A percentile compares a stretch with the other conserved stretches of the same genome.
phyloP scores from a whole-genome alignment of 2,888 invertebrate genomes.

The Petrolisthes cinctipes region DNA sequence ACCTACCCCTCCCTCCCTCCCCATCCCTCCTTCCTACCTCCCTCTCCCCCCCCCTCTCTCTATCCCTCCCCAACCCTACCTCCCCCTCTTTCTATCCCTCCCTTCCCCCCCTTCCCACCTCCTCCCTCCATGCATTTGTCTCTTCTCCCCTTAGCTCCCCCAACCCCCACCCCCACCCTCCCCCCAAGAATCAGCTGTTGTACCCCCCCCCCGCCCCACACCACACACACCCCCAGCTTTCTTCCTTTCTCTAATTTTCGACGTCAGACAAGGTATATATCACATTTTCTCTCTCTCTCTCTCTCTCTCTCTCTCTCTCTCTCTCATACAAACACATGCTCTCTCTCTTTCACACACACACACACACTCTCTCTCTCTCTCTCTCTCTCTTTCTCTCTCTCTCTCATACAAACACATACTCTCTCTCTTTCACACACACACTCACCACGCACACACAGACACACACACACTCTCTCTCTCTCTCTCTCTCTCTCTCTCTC shows the following conservation, averaged over 20 bases:
- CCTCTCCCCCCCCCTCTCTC: background rate
- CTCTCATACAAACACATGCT: background rate
- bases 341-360: too few species aligned
- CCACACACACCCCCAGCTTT: background rate
- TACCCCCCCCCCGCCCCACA: background rate
- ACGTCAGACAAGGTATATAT: too few species aligned
- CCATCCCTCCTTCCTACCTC: background rate
- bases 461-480: too few species aligned
- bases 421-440: too few species aligned
- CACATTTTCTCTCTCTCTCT: background rate
- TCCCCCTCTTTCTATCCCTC: background rate
- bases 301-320: conserved; percentile 16
- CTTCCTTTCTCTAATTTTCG: conserved; percentile 2
- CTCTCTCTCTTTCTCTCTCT: too few species aligned
- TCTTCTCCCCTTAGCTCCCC: background rate
- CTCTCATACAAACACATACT: too few species aligned
- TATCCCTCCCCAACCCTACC: background rate
- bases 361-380: too few species aligned
- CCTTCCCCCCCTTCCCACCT: background rate
- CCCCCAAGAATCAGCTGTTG: background rate
- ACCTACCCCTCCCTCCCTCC: background rate
- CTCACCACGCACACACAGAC: too few species aligned
- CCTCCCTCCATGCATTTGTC: background rate
- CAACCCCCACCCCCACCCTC: background rate
- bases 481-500: conserved; percentile 1